A percentile compares a stretch with the other conserved stretches of the same genome.
Evolutionary conservation across 2,797 vertebrate genomes (phyloP).

Genomic region (Fundulus diaphanus): DNA sequence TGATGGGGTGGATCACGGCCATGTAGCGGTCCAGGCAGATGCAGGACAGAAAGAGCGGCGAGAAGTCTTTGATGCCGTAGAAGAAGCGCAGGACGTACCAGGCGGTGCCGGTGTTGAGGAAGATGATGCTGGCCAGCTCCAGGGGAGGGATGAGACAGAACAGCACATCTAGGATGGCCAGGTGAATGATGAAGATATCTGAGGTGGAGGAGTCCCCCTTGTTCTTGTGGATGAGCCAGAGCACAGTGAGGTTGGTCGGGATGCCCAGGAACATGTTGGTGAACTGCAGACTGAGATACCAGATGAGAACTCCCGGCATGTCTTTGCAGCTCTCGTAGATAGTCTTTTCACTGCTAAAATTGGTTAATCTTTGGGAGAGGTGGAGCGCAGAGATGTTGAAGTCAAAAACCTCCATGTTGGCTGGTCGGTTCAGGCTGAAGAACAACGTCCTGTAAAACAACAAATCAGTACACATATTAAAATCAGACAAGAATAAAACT

Average conservation of each 20-base stretch:
- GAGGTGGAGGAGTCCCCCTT: constrained; percentile 78
- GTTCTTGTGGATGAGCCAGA: constrained; percentile 81
- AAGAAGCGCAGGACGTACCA: constrained; percentile 80
- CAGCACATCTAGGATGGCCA: constrained; percentile 77
- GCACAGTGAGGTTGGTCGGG: constrained; percentile 80
- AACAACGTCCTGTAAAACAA: constrained; percentile 24
- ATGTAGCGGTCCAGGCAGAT: constrained; percentile 85
- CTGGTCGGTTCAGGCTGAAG: neutral
- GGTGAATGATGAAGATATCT: constrained; percentile 80
- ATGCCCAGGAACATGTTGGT: constrained; percentile 83
- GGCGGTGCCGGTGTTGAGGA: constrained; percentile 61
- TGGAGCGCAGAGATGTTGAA: constrained; percentile 66
- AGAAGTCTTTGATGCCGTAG: constrained; percentile 81
- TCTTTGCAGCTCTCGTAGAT: constrained; percentile 64
- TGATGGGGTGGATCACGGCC: constrained; percentile 81
- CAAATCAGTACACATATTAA: neutral
- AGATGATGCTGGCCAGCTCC: constrained; percentile 76
- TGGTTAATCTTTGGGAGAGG: constrained; percentile 54
- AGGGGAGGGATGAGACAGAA: constrained; percentile 81
- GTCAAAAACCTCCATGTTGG: constrained; percentile 59
- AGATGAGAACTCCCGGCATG: constrained; percentile 70
- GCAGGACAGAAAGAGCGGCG: constrained; percentile 80
- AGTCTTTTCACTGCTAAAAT: constrained; percentile 44
- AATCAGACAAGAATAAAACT: neutral
- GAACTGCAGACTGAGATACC: constrained; percentile 79